Base-by-base conservation (phyloP, 2,113 vertebrate species). In the Anoplopoma fimbria region DNA sequence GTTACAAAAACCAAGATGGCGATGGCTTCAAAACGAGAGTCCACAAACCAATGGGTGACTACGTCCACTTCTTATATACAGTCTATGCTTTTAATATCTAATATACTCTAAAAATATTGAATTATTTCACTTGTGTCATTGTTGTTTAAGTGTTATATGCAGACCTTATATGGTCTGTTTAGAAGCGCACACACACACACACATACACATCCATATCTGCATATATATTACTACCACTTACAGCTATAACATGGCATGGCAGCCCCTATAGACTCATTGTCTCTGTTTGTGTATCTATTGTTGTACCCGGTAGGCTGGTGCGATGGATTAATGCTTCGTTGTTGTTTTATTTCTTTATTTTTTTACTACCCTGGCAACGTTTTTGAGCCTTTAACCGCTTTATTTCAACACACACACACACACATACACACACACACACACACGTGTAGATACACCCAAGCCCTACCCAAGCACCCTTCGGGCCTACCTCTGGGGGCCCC, bases 401-500 rank as follows among this genome's bases (percentile, higher is more conserved):
- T 47, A 40, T 80, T 86, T 83, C 38, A 69, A 73, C 61, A 65
- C 71, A 49, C 63, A 49, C 60, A 71, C 60, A 69, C 60, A 82
- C 62, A 70, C 79, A 51, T 61, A 71, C 60, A 69, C 65, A 64
- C 60, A 71, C 1, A 53, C 49, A n/a, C 51, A 47, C 64, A 51
- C 61, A 72, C 61, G 68, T 34, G 33, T 36, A 73, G 36, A 84
- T 57, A 29, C 73, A 75, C 57, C 78, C 27, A 29, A 67, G 70
- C 79, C 64, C 51, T 33, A n/a, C 49, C 82, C 25, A 23, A 17
- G 77, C 84, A 69, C 80, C 81, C 86, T 81, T 27, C 69, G 31
- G 92, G 91, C 79, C 90, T 63, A 57, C 88, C 91, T 86, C 82
- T 6, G 40, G 86, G 88, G 87, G 17, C 51, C 81, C 84, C 27